These are phyloP conservation scores for Acronicta leporina DNA, from an alignment of 2,888 invertebrate genomes.

Conservation along the genomic window DNA sequence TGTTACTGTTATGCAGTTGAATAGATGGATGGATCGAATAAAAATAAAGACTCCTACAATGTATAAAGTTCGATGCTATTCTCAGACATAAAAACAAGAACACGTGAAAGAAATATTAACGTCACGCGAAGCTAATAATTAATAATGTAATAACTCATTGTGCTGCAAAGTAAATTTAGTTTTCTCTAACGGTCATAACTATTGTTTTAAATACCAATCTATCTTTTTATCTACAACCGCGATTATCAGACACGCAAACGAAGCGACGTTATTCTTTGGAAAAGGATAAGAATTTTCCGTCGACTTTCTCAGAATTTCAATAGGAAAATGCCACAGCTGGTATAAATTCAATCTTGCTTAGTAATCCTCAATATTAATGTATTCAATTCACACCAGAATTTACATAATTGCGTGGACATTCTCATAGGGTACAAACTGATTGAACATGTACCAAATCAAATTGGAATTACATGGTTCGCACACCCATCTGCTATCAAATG, in stretches of 20 bases:
- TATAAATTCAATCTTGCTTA: constrained; percentile 34
- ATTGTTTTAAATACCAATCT: constrained; percentile 34
- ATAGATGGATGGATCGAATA: not conserved
- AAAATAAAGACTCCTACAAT: not conserved
- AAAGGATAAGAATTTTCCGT: constrained; percentile 8
- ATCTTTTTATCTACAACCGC: constrained; percentile 27
- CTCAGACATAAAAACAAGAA: constrained; percentile 9
- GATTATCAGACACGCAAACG: constrained; percentile 23
- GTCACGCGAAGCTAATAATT: constrained; percentile 38
- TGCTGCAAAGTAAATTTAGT: constrained; percentile 39
- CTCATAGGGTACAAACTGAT: constrained; percentile 36
- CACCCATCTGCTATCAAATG: constrained; percentile 62
- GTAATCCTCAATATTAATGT: constrained; percentile 30
- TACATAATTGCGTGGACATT: constrained; percentile 47
- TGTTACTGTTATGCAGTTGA: not conserved
- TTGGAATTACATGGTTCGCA: constrained; percentile 56
- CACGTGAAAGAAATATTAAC: constrained; percentile 20
- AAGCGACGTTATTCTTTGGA: constrained; percentile 1
- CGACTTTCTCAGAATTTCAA: constrained; percentile 9
- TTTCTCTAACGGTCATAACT: constrained; percentile 35
- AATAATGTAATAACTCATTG: constrained; percentile 41
- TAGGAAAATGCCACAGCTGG: constrained; percentile 20
- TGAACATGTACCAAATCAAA: constrained; percentile 49
- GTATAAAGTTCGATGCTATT: constrained; percentile 30
- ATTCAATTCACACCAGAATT: constrained; percentile 42